Percentiles rank a stretch among this genome's conserved stretches.
Conservation (phyloP, 2,888 invertebrate species). For the Neoascia interrupta region DNA sequence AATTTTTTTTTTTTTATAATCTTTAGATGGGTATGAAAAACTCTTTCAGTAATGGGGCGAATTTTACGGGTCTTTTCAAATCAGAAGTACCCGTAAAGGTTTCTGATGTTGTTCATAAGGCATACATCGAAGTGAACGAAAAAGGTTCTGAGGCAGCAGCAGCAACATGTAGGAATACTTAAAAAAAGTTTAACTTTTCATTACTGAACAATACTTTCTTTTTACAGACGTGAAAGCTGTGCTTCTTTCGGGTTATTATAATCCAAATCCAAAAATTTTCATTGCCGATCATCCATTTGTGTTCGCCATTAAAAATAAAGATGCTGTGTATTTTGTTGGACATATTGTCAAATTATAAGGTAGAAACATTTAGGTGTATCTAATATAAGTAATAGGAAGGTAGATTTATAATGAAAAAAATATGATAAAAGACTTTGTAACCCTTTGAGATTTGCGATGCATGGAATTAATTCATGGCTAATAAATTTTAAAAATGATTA, state of each 20-base stretch:
- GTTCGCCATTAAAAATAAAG: constrained; percentile 48
- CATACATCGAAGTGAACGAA: constrained; percentile 92
- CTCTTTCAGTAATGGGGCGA: constrained; percentile 83
- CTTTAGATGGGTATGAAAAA: constrained; percentile 86
- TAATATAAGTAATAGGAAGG: background rate
- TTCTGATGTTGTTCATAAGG: constrained; percentile 89
- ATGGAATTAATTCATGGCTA: too few species aligned
- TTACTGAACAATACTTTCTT: background rate
- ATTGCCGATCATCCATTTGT: constrained; percentile 54
- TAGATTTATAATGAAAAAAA: background rate
- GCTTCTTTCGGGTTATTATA: constrained; percentile 13
- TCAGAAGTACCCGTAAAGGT: constrained; percentile 81
- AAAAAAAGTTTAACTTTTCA: background rate
- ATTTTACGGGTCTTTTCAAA: constrained; percentile 84
- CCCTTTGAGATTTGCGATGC: too few species aligned
- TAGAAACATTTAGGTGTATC: too few species aligned
- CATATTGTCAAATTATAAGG: constrained; percentile 16
- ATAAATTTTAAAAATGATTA: too few species aligned
- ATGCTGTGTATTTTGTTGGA: constrained; percentile 43
- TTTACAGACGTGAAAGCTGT: constrained; percentile 30
- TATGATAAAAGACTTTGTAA: too few species aligned
- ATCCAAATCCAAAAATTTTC: constrained; percentile 21
- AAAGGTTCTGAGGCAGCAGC: constrained; percentile 90
- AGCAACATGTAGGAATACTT: constrained; percentile 34
- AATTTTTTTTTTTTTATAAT: constrained; percentile 9